Evolutionary conservation across 2,888 invertebrate genomes (phyloP).

Genomic region (Andrena bicolor): DNA sequence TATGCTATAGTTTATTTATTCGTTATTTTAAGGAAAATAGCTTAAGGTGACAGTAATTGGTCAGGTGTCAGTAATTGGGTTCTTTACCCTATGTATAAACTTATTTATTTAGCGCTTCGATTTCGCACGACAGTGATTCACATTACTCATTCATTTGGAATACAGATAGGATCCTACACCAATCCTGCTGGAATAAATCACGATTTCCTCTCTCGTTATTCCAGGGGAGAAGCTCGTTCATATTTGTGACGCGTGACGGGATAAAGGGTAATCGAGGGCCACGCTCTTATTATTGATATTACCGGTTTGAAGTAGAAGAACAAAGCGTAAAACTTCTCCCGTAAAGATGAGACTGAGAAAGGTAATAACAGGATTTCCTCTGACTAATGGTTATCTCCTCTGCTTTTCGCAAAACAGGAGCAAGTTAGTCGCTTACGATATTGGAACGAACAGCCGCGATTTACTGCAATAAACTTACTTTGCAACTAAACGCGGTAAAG

Average conservation of each 20-base stretch:
- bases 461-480: neutral
- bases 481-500: neutral
- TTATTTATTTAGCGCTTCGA: too few relatives aligned
- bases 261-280: neutral
- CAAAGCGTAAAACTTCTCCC: conserved; percentile 5
- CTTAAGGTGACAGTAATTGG: too few relatives aligned
- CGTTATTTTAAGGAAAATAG: too few relatives aligned
- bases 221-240: neutral
- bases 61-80: too few relatives aligned
- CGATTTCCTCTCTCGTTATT: too few relatives aligned
- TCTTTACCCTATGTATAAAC: too few relatives aligned
- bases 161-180: too few relatives aligned
- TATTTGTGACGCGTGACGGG: neutral
- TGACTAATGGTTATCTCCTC: conserved; percentile 9
- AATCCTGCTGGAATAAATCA: too few relatives aligned
- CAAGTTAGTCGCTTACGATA: conserved; percentile 2
- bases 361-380: neutral
- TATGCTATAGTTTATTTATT: too few relatives aligned
- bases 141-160: too few relatives aligned
- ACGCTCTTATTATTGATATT: neutral
- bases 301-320: neutral
- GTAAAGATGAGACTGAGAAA: neutral
- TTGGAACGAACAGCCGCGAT: neutral
- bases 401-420: neutral
- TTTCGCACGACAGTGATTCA: too few relatives aligned